Conservation (phyloP, 2,113 vertebrate species). For the Pteropus alecto region DNA sequence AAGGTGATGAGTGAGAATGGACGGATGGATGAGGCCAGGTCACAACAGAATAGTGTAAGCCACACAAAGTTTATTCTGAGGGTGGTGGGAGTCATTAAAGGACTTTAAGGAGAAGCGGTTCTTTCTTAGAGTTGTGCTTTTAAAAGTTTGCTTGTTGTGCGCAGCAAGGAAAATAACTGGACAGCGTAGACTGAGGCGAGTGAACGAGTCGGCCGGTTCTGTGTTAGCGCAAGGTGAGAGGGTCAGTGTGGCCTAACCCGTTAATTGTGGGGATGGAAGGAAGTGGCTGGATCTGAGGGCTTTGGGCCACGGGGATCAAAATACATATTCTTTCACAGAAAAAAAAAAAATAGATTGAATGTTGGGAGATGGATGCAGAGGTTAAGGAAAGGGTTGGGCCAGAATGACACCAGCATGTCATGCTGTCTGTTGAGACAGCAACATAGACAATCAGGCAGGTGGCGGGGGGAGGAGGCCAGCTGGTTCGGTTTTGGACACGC, state of each 20-base stretch:
- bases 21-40: background rate
- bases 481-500: background rate
- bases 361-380: background rate
- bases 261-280: no score
- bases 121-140: background rate
- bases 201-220: background rate
- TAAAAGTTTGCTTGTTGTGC: background rate
- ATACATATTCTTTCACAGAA: background rate
- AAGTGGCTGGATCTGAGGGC: background rate
- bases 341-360: no score
- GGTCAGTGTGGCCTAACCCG: accelerated
- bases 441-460: accelerated
- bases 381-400: background rate
- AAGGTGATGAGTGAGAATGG: background rate
- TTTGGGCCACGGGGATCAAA: background rate
- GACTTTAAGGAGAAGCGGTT: background rate
- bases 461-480: background rate
- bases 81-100: background rate
- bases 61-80: background rate
- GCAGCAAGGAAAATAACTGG: background rate
- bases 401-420: background rate
- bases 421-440: background rate
- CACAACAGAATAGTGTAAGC: background rate
- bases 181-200: accelerated
- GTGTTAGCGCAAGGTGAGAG: background rate